phyloP scores from a whole-genome alignment of 2,888 invertebrate species.

The Poecilus cupreus region DNA sequence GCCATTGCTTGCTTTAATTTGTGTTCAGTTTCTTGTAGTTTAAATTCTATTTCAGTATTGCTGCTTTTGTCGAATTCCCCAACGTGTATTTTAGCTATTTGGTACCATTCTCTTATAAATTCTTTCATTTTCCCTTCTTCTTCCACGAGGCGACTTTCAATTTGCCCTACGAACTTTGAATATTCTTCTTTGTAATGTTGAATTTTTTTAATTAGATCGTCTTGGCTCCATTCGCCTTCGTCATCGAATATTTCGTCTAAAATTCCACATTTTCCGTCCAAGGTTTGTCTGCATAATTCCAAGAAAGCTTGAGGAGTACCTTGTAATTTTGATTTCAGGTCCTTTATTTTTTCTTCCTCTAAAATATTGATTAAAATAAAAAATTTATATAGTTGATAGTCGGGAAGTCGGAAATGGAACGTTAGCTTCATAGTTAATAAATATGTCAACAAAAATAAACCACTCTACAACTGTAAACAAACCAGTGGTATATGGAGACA shows the following conservation, averaged over 20 bases:
- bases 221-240: conserved; percentile 51
- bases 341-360: conserved; percentile 24
- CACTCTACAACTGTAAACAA: no score
- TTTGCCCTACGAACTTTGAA: neutral
- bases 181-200: conserved; percentile 36
- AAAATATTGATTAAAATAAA: neutral
- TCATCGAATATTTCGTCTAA: conserved; percentile 47
- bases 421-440: no score
- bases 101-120: conserved; percentile 35
- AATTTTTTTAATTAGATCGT: conserved; percentile 38
- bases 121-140: conserved; percentile 36
- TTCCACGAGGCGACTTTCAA: conserved; percentile 33
- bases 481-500: no score
- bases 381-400: no score
- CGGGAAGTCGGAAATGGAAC: no score
- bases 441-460: no score
- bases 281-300: conserved; percentile 25
- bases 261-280: conserved; percentile 41
- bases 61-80: neutral
- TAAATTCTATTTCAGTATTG: conserved; percentile 28
- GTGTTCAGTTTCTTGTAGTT: conserved; percentile 47
- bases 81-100: neutral
- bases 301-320: conserved; percentile 1
- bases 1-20: conserved; percentile 33
- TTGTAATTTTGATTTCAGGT: conserved; percentile 25